Base-by-base conservation (phyloP, 2,113 vertebrate species). In the Pimephales promelas region DNA sequence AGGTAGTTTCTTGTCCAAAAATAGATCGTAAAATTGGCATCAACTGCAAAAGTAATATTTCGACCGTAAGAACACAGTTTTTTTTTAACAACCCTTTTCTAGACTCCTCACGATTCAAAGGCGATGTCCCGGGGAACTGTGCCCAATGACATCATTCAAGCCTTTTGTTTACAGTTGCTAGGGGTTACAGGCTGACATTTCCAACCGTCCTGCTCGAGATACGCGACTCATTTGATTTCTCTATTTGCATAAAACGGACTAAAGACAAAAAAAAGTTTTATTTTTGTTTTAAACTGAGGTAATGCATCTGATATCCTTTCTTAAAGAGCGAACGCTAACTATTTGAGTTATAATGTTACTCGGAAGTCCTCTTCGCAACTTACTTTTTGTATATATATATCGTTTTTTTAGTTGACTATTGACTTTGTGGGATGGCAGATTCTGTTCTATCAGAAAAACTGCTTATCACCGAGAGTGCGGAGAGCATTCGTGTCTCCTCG, bases 181-280 rank as follows among this genome's bases (percentile, higher is more conserved):
- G 57, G 85, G 88, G 82, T 85, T 75, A 88, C 85, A 22, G 14
- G 47, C 59, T 84, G 83, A 84, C 79, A 84, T 88, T 86, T 84
- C 81, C 66, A 70, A 43, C 45, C 52, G 45, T 52, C 72, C 72
- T 59, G 78, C 56, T 47, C n/a, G 34, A n/a, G 16, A 76, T 13
- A 61, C 36, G 36, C 57, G 56, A 4, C 36, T 57, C 16, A 1
- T 61, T n/a, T n/a, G n/a, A n/a, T n/a, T 78, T 61, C 22, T 26
- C 34, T 45, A 20, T 43, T 26, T 4, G 61, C n/a, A 26, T 43
- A 26, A 77, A 62, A 79, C 36, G 56, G 34, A 62, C n/a, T 24
- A 20, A 62, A 78, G 1, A 52, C 34, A 40, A 40, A 40, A 40
- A 40, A 40, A 40, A 43, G n/a, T 78, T 59, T 6, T 1, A 14